Evolutionary conservation across 35 echinoderm and acorn worm species (phyloP), one percentile per base, ranked within the genome.

Genomic region (Lytechinus pictus): DNA sequence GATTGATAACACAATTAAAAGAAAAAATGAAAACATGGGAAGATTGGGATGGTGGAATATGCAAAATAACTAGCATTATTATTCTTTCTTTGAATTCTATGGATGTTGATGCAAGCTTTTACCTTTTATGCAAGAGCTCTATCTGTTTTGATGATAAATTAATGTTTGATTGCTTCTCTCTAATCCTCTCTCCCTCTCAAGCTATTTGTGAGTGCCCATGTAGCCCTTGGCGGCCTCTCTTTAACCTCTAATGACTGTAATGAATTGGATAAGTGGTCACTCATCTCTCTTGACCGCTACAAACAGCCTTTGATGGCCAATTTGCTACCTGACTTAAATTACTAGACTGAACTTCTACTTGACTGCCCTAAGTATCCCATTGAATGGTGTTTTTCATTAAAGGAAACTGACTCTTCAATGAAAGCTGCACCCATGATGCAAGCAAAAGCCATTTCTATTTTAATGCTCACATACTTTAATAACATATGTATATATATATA

Each of bases 231-330:
- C 66, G 66, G 66, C 66, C 66, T 79, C 66, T 79, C 66, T 79
- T 79, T 79, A 79, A 8, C 21, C 66, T 79, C 66, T 79, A n/a
- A 79, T n/a, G 66, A 79, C 66, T 79, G 66, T 79, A 79, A 79
- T 79, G 66, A 79, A 79, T 79, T 16, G 66, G 66, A 79, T 79
- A 79, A 79, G 66, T 79, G 66, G 66, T 79, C 66, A 79, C 66
- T 79, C 66, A 79, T 79, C 66, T 24, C 66, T 79, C 66, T 79
- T 79, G 66, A 79, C 66, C 66, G 66, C 66, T 24, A 79, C 66
- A 79, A 79, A 24, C 66, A 5, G 66, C 66, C 3, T 79, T 79
- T 79, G 66, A 79, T n/a, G 66, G 66, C 66, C 19, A n/a, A 79
- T 79, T 79, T 16, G 66, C 66, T 24, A 79, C 66, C 66, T 79